Conservation (phyloP, 2,888 invertebrate genomes). For the Platypus cylindrus region DNA sequence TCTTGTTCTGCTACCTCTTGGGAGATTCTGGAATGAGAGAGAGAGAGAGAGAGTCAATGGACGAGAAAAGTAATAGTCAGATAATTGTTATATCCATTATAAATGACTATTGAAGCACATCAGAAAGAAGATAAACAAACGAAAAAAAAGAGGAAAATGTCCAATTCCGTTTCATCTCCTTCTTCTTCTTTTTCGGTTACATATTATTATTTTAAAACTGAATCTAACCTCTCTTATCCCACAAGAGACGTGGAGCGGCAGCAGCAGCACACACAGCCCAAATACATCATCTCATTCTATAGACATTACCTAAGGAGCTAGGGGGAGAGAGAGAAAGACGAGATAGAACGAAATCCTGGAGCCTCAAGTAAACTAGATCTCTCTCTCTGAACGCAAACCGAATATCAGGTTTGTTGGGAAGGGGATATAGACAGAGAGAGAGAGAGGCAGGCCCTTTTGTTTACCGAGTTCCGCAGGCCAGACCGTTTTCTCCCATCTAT, state of each 20-base stretch:
- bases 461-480: slow-evolving; percentile 13
- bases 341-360: too few relatives aligned
- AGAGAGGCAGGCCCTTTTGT: slow-evolving; percentile 13
- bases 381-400: too few relatives aligned
- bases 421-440: too few relatives aligned
- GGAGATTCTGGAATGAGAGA: too few relatives aligned
- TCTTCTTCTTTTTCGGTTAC: background rate
- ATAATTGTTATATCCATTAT: background rate
- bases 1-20: too few relatives aligned
- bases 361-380: slow-evolving; percentile 6
- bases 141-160: too few relatives aligned
- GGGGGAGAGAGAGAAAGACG: too few relatives aligned
- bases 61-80: too few relatives aligned
- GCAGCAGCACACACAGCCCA: slow-evolving; percentile 1
- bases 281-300: slow-evolving; percentile 10
- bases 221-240: background rate
- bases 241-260: too few relatives aligned
- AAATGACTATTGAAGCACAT: background rate
- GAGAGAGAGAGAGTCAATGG: too few relatives aligned
- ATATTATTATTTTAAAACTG: slow-evolving; percentile 1
- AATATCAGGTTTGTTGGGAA: slow-evolving; percentile 14
- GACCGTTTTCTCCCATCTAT: slow-evolving; percentile 9
- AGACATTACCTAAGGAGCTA: slow-evolving; percentile 6
- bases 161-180: too few relatives aligned
- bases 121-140: background rate